These are phyloP conservation scores for Nesogale talazaci DNA, from an alignment of 2,113 vertebrate genomes.

Conservation along the genomic window DNA sequence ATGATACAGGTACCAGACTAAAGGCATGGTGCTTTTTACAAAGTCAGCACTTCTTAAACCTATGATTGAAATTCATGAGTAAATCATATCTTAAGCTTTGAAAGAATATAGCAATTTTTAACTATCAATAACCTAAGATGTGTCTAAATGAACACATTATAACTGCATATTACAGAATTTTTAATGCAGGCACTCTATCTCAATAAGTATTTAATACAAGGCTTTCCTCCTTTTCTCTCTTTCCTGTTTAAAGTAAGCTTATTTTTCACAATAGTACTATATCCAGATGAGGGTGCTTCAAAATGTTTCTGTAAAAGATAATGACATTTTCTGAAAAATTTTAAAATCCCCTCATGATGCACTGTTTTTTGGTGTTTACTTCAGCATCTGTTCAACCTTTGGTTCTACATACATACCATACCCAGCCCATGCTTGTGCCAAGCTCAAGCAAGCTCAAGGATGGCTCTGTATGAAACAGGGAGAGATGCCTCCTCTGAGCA, in stretches of 20 bases:
- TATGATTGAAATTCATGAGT: fast-evolving
- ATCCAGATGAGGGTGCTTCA: too few species aligned
- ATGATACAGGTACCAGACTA: too few species aligned
- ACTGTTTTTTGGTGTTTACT: background rate
- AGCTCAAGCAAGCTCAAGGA: fast-evolving
- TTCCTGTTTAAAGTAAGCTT: too few species aligned
- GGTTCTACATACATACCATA: fast-evolving
- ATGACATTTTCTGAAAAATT: too few species aligned
- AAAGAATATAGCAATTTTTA: fast-evolving
- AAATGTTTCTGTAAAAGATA: too few species aligned
- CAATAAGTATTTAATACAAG: background rate
- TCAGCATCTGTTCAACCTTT: background rate
- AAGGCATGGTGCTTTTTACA: fast-evolving
- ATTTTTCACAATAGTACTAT: background rate
- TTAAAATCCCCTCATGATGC: too few species aligned
- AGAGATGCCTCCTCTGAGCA: too few species aligned
- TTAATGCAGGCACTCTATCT: fast-evolving
- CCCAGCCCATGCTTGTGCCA: background rate
- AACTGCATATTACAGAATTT: fast-evolving
- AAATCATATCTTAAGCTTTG: background rate
- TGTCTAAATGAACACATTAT: background rate
- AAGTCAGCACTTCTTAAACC: fast-evolving
- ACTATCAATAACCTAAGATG: fast-evolving
- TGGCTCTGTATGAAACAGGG: too few species aligned
- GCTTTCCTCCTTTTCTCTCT: too few species aligned